Evolutionary conservation across 2,113 vertebrate genomes (phyloP).

Genomic region (Leiothrix lutea): DNA sequence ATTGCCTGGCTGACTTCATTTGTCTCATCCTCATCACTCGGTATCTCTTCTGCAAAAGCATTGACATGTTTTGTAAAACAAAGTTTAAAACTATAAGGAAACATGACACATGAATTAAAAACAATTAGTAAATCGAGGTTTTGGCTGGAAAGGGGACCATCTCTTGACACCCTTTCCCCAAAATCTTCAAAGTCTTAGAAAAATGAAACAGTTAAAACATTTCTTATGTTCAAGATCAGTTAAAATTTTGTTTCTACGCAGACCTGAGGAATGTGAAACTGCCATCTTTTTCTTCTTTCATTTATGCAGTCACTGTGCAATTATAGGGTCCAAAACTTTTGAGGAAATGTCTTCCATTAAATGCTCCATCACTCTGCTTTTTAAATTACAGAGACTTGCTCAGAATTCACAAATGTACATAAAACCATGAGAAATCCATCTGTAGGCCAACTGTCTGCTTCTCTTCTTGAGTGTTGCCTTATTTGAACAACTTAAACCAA

Average conservation of each 20-base stretch:
- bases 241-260: not conserved
- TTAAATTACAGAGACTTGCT: not conserved
- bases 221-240: not conserved
- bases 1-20: slow-evolving; percentile 72
- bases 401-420: not conserved
- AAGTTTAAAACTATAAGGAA: not conserved
- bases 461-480: not conserved
- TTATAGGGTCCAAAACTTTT: not conserved
- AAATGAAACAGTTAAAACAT: not conserved
- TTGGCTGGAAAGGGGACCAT: not conserved
- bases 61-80: not conserved
- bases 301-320: not conserved
- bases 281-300: not conserved
- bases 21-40: slow-evolving; percentile 92
- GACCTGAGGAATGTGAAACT: not conserved
- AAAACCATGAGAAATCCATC: not conserved
- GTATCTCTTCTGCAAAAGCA: slow-evolving; percentile 87
- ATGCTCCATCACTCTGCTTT: not conserved
- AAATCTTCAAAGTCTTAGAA: not conserved
- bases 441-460: not conserved
- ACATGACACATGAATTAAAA: not conserved
- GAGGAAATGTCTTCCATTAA: not conserved
- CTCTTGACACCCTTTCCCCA: not conserved
- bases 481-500: not conserved
- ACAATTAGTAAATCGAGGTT: not conserved